Percentiles rank a stretch among this genome's conserved stretches.
phyloP scores from a whole-genome alignment of 2,797 vertebrate species.

The Vespertilio murinus region DNA sequence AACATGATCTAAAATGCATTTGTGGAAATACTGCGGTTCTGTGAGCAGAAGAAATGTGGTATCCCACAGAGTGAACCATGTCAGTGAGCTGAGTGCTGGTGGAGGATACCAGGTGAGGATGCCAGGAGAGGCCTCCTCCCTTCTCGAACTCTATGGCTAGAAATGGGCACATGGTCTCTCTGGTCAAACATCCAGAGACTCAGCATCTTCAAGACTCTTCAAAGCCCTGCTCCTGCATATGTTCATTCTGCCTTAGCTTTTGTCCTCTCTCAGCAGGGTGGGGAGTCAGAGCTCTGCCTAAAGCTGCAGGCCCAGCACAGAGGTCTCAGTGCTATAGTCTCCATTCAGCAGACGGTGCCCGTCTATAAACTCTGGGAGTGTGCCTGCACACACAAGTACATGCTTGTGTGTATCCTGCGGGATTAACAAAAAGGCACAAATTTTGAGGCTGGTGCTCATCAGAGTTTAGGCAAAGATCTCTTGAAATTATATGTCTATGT shows the following conservation, averaged over 20 bases:
- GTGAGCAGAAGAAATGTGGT: not conserved
- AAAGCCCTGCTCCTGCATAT: not conserved
- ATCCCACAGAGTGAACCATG: not conserved
- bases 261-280: not conserved
- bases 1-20: not conserved
- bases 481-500: not conserved
- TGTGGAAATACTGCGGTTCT: not conserved
- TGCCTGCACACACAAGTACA: not conserved
- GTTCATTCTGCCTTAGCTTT: not conserved
- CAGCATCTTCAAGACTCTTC: slow-evolving; percentile 16
- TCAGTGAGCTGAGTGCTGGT: not conserved
- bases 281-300: not conserved
- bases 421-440: not conserved
- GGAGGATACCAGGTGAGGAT: not conserved
- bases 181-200: not conserved
- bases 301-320: not conserved
- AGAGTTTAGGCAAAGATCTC: not conserved
- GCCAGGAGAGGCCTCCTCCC: not conserved
- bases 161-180: slow-evolving; percentile 28
- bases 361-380: not conserved
- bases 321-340: not conserved
- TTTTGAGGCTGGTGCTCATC: not conserved
- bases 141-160: not conserved
- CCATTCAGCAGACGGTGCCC: not conserved
- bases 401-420: not conserved